Percentiles rank a stretch among this genome's conserved stretches.
phyloP scores from a whole-genome alignment of 2,888 invertebrate genomes.

The Rhorus exstirpatorius region DNA sequence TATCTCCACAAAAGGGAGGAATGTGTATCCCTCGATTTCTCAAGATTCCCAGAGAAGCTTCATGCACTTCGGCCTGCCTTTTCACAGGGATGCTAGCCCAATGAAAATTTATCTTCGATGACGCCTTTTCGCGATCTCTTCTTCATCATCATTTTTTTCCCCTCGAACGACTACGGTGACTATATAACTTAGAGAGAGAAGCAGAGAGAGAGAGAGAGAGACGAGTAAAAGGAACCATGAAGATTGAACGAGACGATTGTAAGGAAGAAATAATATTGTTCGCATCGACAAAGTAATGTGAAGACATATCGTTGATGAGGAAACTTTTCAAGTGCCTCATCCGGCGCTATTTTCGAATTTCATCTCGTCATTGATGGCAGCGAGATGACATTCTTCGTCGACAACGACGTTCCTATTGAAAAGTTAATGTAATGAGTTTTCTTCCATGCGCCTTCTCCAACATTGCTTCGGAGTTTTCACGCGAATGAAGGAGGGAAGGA shows the following conservation, averaged over 20 bases:
- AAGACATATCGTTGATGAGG: background rate
- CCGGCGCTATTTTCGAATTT: slow-evolving; percentile 8
- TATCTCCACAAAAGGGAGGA: background rate
- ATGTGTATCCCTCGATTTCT: slow-evolving; percentile 45
- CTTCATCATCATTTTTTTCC: background rate
- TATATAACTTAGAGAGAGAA: background rate
- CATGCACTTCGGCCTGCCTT: slow-evolving; percentile 15
- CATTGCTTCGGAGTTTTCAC: background rate
- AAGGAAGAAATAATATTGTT: slow-evolving; percentile 1
- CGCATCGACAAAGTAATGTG: background rate
- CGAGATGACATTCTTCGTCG: background rate
- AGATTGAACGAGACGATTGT: slow-evolving; percentile 11
- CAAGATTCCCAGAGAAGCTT: slow-evolving; percentile 2
- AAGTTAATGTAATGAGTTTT: slow-evolving; percentile 48
- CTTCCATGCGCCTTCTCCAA: slow-evolving; percentile 1
- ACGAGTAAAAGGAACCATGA: background rate
- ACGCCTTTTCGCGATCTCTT: background rate
- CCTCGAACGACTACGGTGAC: background rate
- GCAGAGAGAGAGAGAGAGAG: background rate
- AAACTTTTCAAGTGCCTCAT: slow-evolving; percentile 11
- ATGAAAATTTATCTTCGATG: slow-evolving; percentile 46
- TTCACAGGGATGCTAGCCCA: slow-evolving; percentile 9
- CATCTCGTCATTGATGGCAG: slow-evolving; percentile 8
- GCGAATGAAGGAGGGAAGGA: background rate
- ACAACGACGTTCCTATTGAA: slow-evolving; percentile 13